A percentile compares a stretch with the other conserved stretches of the same genome.
phyloP scores from a whole-genome alignment of 2,888 invertebrate species.

The Lepidonotus clava region DNA sequence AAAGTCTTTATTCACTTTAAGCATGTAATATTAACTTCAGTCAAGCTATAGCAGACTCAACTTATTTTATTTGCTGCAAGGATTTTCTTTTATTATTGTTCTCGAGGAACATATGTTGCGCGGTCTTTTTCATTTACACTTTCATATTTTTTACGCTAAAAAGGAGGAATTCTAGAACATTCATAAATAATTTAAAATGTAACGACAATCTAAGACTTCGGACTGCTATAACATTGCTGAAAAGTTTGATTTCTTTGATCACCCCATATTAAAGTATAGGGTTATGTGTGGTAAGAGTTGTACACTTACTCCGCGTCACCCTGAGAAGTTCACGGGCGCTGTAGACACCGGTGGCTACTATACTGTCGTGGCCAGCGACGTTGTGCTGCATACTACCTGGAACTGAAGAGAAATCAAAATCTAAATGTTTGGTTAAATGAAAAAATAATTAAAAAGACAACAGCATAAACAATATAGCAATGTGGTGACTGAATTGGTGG shows the following conservation, averaged over 20 bases:
- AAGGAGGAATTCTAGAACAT: no score
- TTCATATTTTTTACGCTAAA: no score
- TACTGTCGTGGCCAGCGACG: conserved; percentile 99
- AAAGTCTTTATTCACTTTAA: neutral
- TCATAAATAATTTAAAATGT: no score
- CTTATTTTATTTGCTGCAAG: no score
- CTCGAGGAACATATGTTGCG: no score
- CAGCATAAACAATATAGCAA: neutral
- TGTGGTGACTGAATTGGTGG: no score
- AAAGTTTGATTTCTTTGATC: no score
- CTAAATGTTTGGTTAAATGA: neutral
- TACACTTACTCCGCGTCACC: conserved; percentile 93
- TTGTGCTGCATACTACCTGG: conserved; percentile 95
- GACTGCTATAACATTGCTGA: no score
- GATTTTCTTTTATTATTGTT: no score
- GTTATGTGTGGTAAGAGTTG: neutral
- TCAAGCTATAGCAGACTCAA: conserved; percentile 22
- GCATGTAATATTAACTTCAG: neutral
- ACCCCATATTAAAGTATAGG: no score
- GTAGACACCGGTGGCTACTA: conserved; percentile 99
- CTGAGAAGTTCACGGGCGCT: conserved; percentile 99
- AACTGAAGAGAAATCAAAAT: conserved; percentile 68
- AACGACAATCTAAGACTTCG: no score
- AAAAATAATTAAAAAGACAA: neutral
- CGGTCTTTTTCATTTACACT: no score